A percentile compares a stretch with the other conserved stretches of the same genome.
phyloP scores from a whole-genome alignment of 2,113 vertebrate genomes.

The Indicator indicator region DNA sequence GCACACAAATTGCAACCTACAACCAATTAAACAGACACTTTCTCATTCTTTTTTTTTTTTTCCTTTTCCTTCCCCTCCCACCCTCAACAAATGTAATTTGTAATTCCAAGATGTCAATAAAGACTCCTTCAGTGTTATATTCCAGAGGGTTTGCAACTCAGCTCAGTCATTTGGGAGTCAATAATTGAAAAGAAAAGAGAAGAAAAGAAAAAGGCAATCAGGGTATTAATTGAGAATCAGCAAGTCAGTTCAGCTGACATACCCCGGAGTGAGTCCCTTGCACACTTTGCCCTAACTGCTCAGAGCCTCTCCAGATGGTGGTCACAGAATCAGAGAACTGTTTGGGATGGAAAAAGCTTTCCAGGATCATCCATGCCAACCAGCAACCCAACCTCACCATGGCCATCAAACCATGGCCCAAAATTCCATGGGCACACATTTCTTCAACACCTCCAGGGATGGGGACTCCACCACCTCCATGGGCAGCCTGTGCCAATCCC shows the following conservation, averaged over 20 bases:
- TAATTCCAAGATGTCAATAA: slow-evolving; percentile 53
- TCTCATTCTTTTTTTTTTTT: neutral
- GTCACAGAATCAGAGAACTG: too few relatives aligned
- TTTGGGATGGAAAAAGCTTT: too few relatives aligned
- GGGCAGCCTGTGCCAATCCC: too few relatives aligned
- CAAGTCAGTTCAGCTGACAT: neutral
- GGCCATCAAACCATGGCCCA: too few relatives aligned
- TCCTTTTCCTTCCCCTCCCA: too few relatives aligned
- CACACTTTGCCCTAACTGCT: neutral
- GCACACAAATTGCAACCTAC: slow-evolving; percentile 62
- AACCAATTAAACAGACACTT: slow-evolving; percentile 58
- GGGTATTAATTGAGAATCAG: slow-evolving; percentile 28
- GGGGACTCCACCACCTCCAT: too few relatives aligned
- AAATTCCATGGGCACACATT: too few relatives aligned
- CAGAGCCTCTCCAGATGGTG: too few relatives aligned
- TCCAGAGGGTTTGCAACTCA: neutral
- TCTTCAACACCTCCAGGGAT: too few relatives aligned
- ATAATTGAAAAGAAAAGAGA: neutral
- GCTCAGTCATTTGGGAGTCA: neutral
- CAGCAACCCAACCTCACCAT: too few relatives aligned
- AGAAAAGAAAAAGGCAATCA: neutral
- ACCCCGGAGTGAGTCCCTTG: neutral
- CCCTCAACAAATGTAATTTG: slow-evolving; percentile 45
- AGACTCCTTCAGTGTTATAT: neutral
- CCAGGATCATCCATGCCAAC: too few relatives aligned